Conservation (phyloP, 2,113 vertebrate genomes). For the Hyaena hyaena region DNA sequence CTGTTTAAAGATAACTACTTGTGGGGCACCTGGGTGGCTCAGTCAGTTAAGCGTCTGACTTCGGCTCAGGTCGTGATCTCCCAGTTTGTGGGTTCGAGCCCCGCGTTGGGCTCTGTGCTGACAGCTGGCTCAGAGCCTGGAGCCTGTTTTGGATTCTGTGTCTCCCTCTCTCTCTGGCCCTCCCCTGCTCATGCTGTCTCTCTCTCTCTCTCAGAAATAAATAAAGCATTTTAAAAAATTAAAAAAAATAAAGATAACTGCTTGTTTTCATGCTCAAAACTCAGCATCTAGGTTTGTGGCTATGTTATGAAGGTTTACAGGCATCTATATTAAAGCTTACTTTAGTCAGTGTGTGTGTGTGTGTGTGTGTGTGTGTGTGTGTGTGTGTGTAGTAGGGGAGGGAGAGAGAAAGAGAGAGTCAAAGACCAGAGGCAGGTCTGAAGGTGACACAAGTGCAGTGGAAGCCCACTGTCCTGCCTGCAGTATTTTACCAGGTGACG, state of each 20-base stretch:
- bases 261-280: constrained; percentile 70
- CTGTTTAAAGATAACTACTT: constrained; percentile 78
- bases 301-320: constrained; percentile 76
- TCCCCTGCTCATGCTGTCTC: too few relatives aligned
- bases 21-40: not conserved
- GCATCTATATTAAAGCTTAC: constrained; percentile 67
- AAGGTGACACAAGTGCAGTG: constrained; percentile 55
- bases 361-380: not conserved
- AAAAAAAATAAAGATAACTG: constrained; percentile 68
- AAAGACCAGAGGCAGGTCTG: not conserved
- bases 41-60: too few relatives aligned
- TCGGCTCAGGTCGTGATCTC: too few relatives aligned
- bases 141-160: too few relatives aligned
- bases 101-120: too few relatives aligned
- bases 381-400: not conserved
- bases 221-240: too few relatives aligned
- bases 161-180: too few relatives aligned
- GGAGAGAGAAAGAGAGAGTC: not conserved
- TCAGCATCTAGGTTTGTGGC: constrained; percentile 69
- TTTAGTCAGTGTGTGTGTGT: not conserved
- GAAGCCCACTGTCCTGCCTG: constrained; percentile 34
- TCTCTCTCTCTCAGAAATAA: too few relatives aligned
- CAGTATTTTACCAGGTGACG: constrained; percentile 67
- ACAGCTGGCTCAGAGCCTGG: too few relatives aligned
- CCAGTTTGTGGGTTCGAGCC: too few relatives aligned